phyloP scores from a whole-genome alignment of 2,113 vertebrate genomes.

The Myotis lucifugus region DNA sequence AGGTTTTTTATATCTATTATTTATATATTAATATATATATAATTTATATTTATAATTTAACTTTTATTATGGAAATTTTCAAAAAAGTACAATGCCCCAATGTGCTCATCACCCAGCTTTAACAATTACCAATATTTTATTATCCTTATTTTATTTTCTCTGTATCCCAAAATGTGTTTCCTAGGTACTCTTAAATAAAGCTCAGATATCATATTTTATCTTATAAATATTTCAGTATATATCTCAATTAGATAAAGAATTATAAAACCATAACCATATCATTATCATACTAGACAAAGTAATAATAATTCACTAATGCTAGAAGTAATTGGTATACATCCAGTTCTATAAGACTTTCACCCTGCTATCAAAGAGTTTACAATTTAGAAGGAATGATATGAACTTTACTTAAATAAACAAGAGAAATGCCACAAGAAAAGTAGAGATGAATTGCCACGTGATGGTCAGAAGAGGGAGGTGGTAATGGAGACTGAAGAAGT shows the following conservation, averaged over 20 bases:
- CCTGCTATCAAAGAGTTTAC: background rate
- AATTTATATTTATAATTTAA: background rate
- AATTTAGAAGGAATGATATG: background rate
- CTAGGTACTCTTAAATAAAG: background rate
- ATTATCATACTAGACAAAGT: background rate
- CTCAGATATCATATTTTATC: background rate
- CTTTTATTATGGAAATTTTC: background rate
- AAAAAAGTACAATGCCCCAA: background rate
- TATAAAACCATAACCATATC: conserved; percentile 27
- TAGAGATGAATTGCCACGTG: background rate
- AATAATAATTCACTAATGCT: conserved; percentile 20
- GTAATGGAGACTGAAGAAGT: background rate
- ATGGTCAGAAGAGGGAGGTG: background rate
- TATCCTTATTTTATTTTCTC: conserved; percentile 20
- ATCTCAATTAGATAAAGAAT: background rate
- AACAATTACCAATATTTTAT: background rate
- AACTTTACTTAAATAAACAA: background rate
- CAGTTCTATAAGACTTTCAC: background rate
- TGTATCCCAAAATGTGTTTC: background rate
- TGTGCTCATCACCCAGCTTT: background rate
- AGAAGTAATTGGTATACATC: background rate
- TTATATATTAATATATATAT: background rate
- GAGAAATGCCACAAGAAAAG: background rate
- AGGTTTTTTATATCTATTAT: background rate
- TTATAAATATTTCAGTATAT: background rate